Evolutionary conservation across 2,888 invertebrate species (phyloP).

Genomic region (Caenorhabditis uteleia): DNA sequence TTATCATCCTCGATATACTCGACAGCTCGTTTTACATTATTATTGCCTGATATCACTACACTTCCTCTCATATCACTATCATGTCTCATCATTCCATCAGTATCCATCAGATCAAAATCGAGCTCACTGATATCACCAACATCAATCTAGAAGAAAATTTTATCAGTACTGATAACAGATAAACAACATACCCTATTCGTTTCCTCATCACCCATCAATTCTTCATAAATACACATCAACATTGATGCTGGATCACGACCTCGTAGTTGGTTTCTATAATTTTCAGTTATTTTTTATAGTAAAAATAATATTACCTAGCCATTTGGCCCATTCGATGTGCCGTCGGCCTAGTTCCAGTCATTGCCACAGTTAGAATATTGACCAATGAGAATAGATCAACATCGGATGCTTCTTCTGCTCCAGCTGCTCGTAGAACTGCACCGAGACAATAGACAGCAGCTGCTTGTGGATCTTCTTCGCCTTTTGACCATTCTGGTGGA

Average conservation of each 20-base stretch:
- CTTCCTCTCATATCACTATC: slow-evolving; percentile 15
- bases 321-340: slow-evolving; percentile 64
- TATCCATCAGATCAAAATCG: slow-evolving; percentile 30
- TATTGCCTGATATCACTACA: slow-evolving; percentile 31
- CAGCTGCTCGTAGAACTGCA: slow-evolving; percentile 52
- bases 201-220: slow-evolving; percentile 67
- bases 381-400: slow-evolving; percentile 64
- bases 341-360: slow-evolving; percentile 62
- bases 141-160: slow-evolving; percentile 36
- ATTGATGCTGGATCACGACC: slow-evolving; percentile 52
- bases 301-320: slow-evolving; percentile 37
- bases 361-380: slow-evolving; percentile 63
- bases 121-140: slow-evolving; percentile 40
- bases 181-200: slow-evolving; percentile 42
- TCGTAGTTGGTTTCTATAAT: slow-evolving; percentile 47
- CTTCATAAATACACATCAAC: slow-evolving; percentile 60
- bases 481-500: slow-evolving; percentile 56
- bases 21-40: slow-evolving; percentile 40
- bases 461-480: slow-evolving; percentile 48
- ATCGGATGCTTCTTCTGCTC: slow-evolving; percentile 55
- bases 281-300: not conserved
- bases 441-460: slow-evolving; percentile 57
- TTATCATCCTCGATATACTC: slow-evolving; percentile 39
- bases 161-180: not conserved
- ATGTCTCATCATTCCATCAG: slow-evolving; percentile 9